A percentile compares a stretch with the other conserved stretches of the same genome.
Evolutionary conservation across 2,888 invertebrate genomes (phyloP).

Genomic region (Nudaria mundana): DNA sequence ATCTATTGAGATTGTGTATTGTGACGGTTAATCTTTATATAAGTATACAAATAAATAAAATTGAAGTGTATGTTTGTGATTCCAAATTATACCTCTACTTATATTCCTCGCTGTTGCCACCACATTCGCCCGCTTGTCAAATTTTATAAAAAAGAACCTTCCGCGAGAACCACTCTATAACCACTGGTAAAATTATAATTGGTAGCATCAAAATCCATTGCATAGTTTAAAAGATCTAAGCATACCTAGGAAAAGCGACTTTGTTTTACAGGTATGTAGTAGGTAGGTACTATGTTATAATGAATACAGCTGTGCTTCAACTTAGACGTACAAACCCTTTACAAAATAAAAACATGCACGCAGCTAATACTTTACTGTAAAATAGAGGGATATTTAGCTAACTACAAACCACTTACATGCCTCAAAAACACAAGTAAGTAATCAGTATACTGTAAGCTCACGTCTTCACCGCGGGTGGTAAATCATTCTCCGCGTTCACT

Average conservation of each 20-base stretch:
- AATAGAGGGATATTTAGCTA: slow-evolving; percentile 4
- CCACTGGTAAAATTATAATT: no score
- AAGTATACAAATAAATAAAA: background rate
- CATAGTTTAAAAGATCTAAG: no score
- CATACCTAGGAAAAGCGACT: no score
- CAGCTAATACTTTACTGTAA: slow-evolving; percentile 1
- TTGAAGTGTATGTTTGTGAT: background rate
- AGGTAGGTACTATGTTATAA: no score
- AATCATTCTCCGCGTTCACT: slow-evolving; percentile 52
- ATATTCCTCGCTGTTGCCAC: no score
- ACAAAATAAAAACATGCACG: background rate
- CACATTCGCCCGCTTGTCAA: background rate
- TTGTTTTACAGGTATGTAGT: no score
- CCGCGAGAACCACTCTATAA: no score
- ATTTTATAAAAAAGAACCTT: slow-evolving; percentile 16
- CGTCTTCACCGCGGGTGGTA: slow-evolving; percentile 37
- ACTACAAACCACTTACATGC: slow-evolving; percentile 19
- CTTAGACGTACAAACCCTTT: background rate
- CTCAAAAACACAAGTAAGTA: slow-evolving; percentile 18
- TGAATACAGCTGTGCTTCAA: no score
- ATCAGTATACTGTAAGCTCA: slow-evolving; percentile 21
- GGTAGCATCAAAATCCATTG: no score
- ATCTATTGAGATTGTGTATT: background rate
- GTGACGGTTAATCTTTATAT: background rate
- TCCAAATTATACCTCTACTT: background rate